Evolutionary conservation across 2,797 vertebrate genomes (phyloP).

Genomic region (Phaenicophaeus curvirostris): DNA sequence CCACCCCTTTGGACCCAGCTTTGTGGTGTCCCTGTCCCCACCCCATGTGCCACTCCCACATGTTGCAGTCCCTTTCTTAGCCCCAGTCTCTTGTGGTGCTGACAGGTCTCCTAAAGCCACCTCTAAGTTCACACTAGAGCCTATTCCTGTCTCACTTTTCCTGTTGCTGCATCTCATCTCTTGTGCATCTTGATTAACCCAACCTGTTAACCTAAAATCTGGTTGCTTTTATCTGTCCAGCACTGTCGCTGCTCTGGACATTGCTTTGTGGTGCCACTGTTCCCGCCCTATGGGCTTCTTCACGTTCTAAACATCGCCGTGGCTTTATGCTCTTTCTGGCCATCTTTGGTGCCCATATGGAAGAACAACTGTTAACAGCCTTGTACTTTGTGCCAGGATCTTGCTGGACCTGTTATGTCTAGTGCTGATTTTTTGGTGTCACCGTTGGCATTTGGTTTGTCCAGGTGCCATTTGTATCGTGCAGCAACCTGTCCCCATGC

Average conservation of each 20-base stretch:
- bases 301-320: accelerated
- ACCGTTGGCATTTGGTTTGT: not conserved
- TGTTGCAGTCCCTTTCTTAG: not conserved
- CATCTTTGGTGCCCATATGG: not conserved
- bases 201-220: not conserved
- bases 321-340: not conserved
- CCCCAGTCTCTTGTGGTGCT: not conserved
- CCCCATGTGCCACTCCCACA: not conserved
- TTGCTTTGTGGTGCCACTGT: not conserved
- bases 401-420: not conserved
- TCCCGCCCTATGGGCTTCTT: accelerated
- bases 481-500: not conserved
- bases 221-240: not conserved
- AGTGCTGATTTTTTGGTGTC: not conserved
- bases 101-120: not conserved
- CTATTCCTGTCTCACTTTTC: not conserved
- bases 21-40: not conserved
- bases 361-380: not conserved
- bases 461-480: not conserved
- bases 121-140: not conserved
- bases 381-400: not conserved
- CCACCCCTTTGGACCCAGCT: not conserved
- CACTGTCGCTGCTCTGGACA: not conserved
- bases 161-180: not conserved
- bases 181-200: not conserved